Percentiles rank a stretch among this genome's conserved stretches.
These are phyloP conservation scores for Anorthoa munda DNA, from an alignment of 2,888 invertebrate genomes.

Conservation along the genomic window DNA sequence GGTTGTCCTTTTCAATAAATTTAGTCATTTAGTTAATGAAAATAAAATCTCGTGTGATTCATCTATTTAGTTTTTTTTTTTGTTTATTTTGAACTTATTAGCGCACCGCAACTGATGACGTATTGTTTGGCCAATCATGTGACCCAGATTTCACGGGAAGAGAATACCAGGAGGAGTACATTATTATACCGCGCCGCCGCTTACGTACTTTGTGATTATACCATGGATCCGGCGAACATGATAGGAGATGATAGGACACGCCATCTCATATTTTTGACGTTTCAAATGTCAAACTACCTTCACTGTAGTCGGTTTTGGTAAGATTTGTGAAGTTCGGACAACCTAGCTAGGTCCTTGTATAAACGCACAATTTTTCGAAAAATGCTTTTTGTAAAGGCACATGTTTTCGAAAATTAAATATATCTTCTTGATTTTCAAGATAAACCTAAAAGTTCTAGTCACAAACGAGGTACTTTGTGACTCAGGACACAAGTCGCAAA, in stretches of 20 bases:
- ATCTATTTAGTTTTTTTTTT: too few species aligned
- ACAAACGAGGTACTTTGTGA: not conserved
- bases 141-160: too few species aligned
- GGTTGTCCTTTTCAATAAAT: too few species aligned
- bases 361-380: not conserved
- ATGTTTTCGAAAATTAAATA: not conserved
- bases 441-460: not conserved
- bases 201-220: too few species aligned
- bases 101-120: too few species aligned
- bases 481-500: conserved; percentile 2
- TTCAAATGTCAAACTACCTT: conserved; percentile 12
- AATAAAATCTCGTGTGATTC: too few species aligned
- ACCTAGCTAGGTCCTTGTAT: not conserved
- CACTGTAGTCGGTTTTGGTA: not conserved
- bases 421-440: not conserved
- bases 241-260: not conserved
- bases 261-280: conserved; percentile 32
- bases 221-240: not conserved
- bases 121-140: too few species aligned
- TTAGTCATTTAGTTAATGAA: too few species aligned
- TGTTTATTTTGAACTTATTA: too few species aligned
- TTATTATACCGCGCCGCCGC: too few species aligned
- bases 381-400: conserved; percentile 22
- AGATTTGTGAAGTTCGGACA: not conserved
- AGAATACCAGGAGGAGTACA: too few species aligned